Evolutionary conservation across 2,888 invertebrate species (phyloP).

Genomic region (Chalcis sispes): DNA sequence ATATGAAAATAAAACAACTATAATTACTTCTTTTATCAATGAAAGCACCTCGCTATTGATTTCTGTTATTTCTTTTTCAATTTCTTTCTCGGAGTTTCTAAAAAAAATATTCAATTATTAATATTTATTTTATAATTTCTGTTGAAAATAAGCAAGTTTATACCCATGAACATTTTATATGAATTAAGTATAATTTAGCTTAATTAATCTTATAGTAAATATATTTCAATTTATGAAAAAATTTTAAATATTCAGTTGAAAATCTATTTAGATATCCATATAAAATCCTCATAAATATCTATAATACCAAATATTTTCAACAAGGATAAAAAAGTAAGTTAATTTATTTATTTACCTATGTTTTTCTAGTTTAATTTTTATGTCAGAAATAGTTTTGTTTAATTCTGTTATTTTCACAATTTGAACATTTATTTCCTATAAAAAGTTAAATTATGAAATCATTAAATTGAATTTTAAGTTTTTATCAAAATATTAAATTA

Average conservation of each 20-base stretch:
- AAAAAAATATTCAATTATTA: conserved; percentile 7
- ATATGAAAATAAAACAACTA: not conserved
- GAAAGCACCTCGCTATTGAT: conserved; percentile 16
- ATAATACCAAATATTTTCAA: no score
- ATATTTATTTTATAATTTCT: not conserved
- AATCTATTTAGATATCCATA: not conserved
- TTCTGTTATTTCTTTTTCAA: conserved; percentile 12
- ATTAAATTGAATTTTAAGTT: not conserved
- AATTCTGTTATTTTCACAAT: not conserved
- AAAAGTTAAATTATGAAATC: conserved; percentile 22
- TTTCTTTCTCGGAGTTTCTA: conserved; percentile 15
- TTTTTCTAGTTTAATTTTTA: conserved; percentile 27
- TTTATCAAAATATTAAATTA: not conserved
- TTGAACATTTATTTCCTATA: conserved; percentile 16
- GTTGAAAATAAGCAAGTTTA: no score
- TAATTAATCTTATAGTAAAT: no score
- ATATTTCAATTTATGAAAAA: no score
- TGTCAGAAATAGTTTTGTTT: conserved; percentile 16
- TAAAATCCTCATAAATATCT: no score
- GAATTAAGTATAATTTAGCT: no score
- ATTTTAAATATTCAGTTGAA: no score
- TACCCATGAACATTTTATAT: no score
- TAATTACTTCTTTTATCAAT: conserved; percentile 46
- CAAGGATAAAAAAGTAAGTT: no score
- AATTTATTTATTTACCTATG: conserved; percentile 22